phyloP scores from a whole-genome alignment of 2,113 vertebrate species.

The Alosa alosa region DNA sequence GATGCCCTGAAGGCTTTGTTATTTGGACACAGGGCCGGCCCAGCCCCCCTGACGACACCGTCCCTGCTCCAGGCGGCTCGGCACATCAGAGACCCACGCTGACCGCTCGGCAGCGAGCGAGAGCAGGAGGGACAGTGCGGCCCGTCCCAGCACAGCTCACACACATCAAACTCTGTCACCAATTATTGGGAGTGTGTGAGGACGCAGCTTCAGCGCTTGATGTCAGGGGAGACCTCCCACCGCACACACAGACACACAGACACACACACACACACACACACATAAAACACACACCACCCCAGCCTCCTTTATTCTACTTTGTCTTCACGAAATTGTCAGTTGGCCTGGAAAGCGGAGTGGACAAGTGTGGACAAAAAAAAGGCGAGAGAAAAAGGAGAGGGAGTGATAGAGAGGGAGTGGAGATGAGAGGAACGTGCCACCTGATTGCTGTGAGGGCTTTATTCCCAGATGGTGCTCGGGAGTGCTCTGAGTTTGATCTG shows the following conservation, averaged over 20 bases:
- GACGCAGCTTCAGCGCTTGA: background rate
- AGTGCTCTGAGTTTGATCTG: background rate
- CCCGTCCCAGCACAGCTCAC: background rate
- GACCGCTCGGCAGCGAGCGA: no score
- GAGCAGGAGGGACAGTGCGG: background rate
- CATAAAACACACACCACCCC: background rate
- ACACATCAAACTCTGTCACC: conserved; percentile 35
- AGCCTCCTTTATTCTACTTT: background rate
- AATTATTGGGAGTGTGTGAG: conserved; percentile 28
- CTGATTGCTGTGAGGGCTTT: conserved; percentile 24
- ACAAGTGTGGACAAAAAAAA: conserved; percentile 4
- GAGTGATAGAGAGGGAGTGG: background rate
- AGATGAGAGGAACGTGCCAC: background rate
- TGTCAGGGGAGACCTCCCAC: background rate
- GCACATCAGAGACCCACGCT: conserved; percentile 12
- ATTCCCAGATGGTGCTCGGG: background rate
- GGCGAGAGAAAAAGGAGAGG: background rate
- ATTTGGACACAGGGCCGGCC: conserved; percentile 16
- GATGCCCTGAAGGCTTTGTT: conserved; percentile 35
- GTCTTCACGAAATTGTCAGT: conserved; percentile 13
- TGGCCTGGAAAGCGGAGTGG: background rate
- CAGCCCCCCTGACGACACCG: background rate
- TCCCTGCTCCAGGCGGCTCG: background rate
- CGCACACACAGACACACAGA: no score
- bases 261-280: background rate